Evolutionary conservation across 2,888 invertebrate species (phyloP).

Genomic region (Stenoptilia bipunctidactyla): DNA sequence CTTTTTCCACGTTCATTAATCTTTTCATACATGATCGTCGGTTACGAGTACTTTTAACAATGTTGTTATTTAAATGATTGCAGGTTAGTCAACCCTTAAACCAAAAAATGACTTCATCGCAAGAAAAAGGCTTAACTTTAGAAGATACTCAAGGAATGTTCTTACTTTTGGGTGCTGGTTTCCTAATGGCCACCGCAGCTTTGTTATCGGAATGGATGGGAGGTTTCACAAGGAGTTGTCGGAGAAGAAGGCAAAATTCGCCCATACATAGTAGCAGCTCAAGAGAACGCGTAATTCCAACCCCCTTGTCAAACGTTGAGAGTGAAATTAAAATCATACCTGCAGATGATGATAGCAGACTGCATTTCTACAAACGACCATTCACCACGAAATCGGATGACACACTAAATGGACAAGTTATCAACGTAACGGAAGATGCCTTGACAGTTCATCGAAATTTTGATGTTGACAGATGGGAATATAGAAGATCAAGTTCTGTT

Average conservation of each 20-base stretch:
- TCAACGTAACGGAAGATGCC: conserved; percentile 40
- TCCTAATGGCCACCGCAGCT: conserved; percentile 73
- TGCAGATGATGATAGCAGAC: conserved; percentile 20
- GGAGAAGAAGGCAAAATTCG: conserved; percentile 25
- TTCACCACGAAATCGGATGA: conserved; percentile 35
- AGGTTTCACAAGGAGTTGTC: conserved; percentile 74
- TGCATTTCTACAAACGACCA: conserved; percentile 26
- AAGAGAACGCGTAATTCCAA: conserved; percentile 25
- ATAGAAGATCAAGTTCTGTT: conserved; percentile 46
- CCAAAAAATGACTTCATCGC: conserved; percentile 55
- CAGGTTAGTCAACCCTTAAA: conserved; percentile 49
- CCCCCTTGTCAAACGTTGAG: conserved; percentile 20
- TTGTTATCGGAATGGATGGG: conserved; percentile 80
- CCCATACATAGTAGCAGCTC: conserved; percentile 21
- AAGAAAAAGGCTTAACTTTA: conserved; percentile 80
- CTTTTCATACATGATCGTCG: no score
- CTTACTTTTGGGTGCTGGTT: conserved; percentile 78
- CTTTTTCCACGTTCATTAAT: no score
- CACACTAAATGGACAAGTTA: conserved; percentile 42
- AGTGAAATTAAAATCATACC: conserved; percentile 19
- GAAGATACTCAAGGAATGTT: conserved; percentile 90
- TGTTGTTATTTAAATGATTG: no score
- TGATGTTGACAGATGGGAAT: conserved; percentile 27
- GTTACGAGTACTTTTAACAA: no score
- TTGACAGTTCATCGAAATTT: conserved; percentile 39